Evolutionary conservation across 2,888 invertebrate genomes (phyloP), one percentile per base, ranked within the genome.

Genomic region (Caenorhabditis becei): DNA sequence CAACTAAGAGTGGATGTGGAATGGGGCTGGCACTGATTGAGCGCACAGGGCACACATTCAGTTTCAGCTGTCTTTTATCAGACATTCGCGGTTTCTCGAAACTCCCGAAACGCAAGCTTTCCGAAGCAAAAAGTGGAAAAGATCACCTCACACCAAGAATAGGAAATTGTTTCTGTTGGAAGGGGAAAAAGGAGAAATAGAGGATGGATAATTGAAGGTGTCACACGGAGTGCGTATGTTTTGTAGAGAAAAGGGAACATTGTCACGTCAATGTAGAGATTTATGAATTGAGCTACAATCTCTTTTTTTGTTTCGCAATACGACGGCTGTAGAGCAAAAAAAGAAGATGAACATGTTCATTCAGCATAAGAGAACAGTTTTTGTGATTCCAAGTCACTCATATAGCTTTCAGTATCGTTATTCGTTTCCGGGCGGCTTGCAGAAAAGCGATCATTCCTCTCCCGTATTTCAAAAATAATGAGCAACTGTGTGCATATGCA

Each of bases 61-160:
- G 10, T 58, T 32, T 32, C 58, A 58, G 58, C 58, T 35, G 58
- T 20, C 32, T 32, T 58, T 35, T 58, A 4, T 32, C 58, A 58
- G 35, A 58, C 58, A 54, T 28, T 54, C 26, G 58, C 11, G n/a
- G 18, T 58, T 58, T 53, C 53, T 24, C 24, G n/a, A 53, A 14
- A 53, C 53, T 5, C 41, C 41, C 14, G 11, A 41, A 41, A 41
- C 11, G 14, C 2, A 41, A 14, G 14, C 14, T 2, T 47, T 14
- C 16, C 5, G 7, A 20, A 49, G 20, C 49, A 49, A n/a, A 49
- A 49, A 54, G 24, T 11, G 24, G 24, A 11, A 51, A 51, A 24
- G 24, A 24, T 32, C 32, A 32, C 5, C 10, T 10, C 47, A 18
- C 47, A 18, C n/a, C 51, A 23, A 24, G 51, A 24, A 26, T 18